Evolutionary conservation across 2,113 vertebrate genomes (phyloP), one percentile per base, ranked within the genome.

Genomic region (Scophthalmus maximus): DNA sequence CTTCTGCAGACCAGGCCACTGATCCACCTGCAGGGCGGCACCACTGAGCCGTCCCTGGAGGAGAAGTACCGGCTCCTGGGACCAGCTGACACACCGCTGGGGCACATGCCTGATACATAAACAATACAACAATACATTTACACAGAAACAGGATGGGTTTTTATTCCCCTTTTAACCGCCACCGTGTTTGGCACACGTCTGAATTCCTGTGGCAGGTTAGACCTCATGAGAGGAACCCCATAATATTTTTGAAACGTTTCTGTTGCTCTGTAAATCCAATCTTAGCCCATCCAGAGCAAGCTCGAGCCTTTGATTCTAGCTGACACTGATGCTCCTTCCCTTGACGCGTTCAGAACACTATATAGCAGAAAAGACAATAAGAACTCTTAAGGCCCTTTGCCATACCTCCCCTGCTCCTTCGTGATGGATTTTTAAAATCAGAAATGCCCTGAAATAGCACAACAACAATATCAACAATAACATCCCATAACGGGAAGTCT

Each of bases 1-100:
- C 83, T 94, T 59, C 87, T 96, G 82, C 94, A 94, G 83, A 94
- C 95, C 75, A 94, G 94, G 84, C 95, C 96, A 0, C 90, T 95
- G 61, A 93, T 95, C 6, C 94, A 95, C 74, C 90, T 95, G 70
- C 94, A 94, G 2, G 93, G 92, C 40, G 38, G 83, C 0, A 53
- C 29, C 52, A 76, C 84, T 18, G 76, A 91, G 5, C 85, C 92
- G 0, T 8, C 56, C 11, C 86, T 95, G 3, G 94, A 95, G 34
- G 94, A 96, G 14, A 96, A 95, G 80, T 94, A 93, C 11, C 90
- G 89, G 52, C 89, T 91, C 0, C 89, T 95, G 56, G 94, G 94
- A 49, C 82, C 95, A 3, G 72, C 87, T 5, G 92, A 90, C 79
- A 76, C 85, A 18, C 81, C 91, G 58, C 61, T 93, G 65, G 85